A percentile compares a stretch with the other conserved stretches of the same genome.
Evolutionary conservation across 2,888 invertebrate genomes (phyloP).

Genomic region (Megaustenia siamemsis): DNA sequence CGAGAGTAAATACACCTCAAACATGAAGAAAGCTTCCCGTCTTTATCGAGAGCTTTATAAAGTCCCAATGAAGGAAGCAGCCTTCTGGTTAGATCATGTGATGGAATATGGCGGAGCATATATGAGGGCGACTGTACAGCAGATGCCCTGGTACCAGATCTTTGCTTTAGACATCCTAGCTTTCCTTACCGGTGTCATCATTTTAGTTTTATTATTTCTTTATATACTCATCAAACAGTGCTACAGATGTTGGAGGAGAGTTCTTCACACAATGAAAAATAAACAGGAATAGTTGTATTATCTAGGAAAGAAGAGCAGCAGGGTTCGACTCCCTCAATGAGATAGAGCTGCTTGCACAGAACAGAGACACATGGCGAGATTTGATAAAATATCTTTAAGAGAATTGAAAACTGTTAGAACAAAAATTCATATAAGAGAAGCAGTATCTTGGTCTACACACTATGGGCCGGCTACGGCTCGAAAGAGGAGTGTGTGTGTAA

Average conservation of each 20-base stretch:
- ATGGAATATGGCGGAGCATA: conserved; percentile 66
- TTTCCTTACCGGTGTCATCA: conserved; percentile 40
- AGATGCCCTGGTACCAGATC: conserved; percentile 66
- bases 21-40: conserved; percentile 51
- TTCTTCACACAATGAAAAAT: neutral
- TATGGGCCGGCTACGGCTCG: too few relatives aligned
- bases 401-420: too few relatives aligned
- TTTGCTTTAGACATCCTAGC: conserved; percentile 62
- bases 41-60: conserved; percentile 53
- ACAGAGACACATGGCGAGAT: too few relatives aligned
- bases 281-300: neutral
- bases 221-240: neutral
- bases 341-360: too few relatives aligned
- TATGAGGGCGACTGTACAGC: conserved; percentile 60
- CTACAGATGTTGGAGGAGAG: neutral
- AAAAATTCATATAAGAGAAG: too few relatives aligned
- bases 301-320: too few relatives aligned
- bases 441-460: too few relatives aligned
- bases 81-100: conserved; percentile 68
- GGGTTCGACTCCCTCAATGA: too few relatives aligned
- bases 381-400: too few relatives aligned
- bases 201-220: neutral
- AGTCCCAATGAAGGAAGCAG: conserved; percentile 62
- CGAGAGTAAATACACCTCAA: conserved; percentile 40
- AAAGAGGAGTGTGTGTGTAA: too few relatives aligned